These are phyloP conservation scores for Poeciliopsis presidionis DNA, from an alignment of 2,797 vertebrate genomes.

Conservation along the genomic window DNA sequence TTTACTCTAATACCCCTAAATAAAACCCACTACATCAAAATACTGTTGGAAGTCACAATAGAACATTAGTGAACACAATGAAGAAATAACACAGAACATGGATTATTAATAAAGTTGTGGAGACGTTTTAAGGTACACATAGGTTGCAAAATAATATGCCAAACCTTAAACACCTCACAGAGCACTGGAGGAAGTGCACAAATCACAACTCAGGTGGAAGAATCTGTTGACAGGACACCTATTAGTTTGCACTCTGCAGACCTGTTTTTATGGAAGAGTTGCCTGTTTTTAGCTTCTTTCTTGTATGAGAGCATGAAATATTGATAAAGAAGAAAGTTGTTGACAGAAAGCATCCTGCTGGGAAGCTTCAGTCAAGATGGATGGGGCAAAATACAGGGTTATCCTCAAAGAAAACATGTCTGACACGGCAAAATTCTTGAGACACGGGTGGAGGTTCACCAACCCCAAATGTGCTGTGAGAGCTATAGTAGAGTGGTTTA, in stretches of 20 bases:
- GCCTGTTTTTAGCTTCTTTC: too few relatives aligned
- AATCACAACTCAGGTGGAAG: neutral
- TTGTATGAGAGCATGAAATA: too few relatives aligned
- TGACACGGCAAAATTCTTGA: neutral
- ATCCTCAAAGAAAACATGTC: neutral
- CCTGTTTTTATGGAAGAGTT: neutral
- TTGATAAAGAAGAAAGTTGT: neutral
- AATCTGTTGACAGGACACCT: neutral
- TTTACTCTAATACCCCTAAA: neutral
- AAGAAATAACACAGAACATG: neutral
- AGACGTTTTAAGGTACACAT: neutral
- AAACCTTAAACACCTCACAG: neutral
- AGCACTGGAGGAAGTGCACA: neutral
- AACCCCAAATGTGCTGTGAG: neutral
- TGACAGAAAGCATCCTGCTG: neutral
- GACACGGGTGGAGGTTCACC: neutral
- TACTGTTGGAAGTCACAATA: neutral
- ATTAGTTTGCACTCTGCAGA: neutral
- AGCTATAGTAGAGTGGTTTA: neutral
- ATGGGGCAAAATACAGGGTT: neutral
- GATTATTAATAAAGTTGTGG: neutral
- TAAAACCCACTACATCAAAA: neutral
- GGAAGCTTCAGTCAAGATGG: neutral
- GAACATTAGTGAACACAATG: neutral
- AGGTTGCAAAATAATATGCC: neutral